Conservation (phyloP, 2,888 invertebrate genomes). For the Oligia strigilis region DNA sequence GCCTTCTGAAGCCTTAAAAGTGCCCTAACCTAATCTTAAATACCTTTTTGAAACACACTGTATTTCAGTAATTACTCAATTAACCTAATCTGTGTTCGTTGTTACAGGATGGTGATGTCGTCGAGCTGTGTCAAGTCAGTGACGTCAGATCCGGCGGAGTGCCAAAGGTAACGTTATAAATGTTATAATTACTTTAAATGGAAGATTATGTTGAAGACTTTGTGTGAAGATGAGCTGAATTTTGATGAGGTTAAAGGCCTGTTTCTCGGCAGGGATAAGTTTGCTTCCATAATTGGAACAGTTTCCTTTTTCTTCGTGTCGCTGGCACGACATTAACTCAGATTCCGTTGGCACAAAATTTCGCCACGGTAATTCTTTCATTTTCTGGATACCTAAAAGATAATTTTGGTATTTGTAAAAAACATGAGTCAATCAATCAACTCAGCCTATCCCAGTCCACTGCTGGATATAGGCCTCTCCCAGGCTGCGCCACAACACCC, state of each 20-base stretch:
- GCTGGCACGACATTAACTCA: not conserved
- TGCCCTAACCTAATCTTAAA: not conserved
- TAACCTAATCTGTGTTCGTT: constrained; percentile 59
- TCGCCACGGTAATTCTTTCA: not conserved
- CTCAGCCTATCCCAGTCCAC: not conserved
- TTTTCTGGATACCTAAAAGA: not conserved
- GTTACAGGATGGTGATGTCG: constrained; percentile 98
- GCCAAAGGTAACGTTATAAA: constrained; percentile 94
- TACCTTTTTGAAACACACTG: not conserved
- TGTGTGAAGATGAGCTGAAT: constrained; percentile 8
- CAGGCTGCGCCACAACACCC: not conserved
- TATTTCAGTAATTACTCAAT: not conserved
- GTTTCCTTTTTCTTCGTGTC: not conserved
- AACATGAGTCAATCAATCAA: not conserved
- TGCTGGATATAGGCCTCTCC: not conserved
- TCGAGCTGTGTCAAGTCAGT: constrained; percentile 99
- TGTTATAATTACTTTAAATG: constrained; percentile 25
- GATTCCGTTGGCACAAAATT: not conserved
- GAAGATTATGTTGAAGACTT: constrained; percentile 30
- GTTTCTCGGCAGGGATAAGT: not conserved
- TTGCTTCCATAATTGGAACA: not conserved
- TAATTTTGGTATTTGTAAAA: not conserved
- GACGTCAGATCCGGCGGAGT: constrained; percentile 98
- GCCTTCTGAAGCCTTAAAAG: not conserved
- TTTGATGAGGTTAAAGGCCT: constrained; percentile 1